Percentiles rank a stretch among this genome's conserved stretches.
phyloP scores from a whole-genome alignment of 2,797 vertebrate species.

The Ceryle rudis region DNA sequence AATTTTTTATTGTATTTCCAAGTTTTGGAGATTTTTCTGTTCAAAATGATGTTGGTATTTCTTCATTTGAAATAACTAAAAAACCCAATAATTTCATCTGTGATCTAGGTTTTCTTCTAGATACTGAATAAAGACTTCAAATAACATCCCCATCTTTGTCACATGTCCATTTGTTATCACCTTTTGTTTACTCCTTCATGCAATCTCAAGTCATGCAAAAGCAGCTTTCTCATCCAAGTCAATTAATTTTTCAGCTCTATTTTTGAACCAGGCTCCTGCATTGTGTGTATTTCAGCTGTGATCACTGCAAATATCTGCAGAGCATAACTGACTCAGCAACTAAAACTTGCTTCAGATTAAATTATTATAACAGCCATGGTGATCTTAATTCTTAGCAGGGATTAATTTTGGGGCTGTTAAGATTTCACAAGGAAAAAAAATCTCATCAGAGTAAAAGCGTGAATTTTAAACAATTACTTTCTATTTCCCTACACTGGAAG shows the following conservation, averaged over 20 bases:
- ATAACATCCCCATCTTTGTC: neutral
- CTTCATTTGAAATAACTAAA: neutral
- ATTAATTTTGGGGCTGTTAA: constrained; percentile 10
- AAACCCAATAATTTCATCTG: neutral
- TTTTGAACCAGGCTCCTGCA: neutral
- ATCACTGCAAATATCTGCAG: neutral
- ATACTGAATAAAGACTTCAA: neutral
- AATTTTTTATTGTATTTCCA: neutral
- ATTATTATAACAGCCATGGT: neutral
- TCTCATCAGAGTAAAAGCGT: neutral
- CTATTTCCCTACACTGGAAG: neutral
- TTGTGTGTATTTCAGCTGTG: neutral
- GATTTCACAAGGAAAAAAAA: neutral
- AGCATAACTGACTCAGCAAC: neutral
- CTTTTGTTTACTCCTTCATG: neutral
- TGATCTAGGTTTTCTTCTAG: neutral
- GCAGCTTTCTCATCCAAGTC: neutral
- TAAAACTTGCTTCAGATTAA: neutral
- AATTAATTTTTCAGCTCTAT: constrained; percentile 45
- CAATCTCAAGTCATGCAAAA: neutral
- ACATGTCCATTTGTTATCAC: neutral
- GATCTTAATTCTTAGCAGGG: neutral
- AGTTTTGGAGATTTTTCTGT: neutral
- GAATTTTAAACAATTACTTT: neutral
- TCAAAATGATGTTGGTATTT: neutral